Base-by-base conservation (phyloP, 2,113 vertebrate species). In the Pygoscelis adeliae region DNA sequence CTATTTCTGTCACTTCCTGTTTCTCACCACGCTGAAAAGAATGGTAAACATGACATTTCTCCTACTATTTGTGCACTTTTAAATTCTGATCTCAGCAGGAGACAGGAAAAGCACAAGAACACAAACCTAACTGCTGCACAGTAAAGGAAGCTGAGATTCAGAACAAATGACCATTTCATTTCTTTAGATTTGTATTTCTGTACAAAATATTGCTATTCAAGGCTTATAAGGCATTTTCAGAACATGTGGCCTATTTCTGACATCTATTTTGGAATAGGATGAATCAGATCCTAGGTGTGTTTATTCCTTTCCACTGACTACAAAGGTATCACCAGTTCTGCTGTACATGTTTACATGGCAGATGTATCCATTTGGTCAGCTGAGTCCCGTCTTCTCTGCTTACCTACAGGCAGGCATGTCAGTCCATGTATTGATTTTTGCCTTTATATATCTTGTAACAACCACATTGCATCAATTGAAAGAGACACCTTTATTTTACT, bases 1-100 rank as follows among this genome's bases (percentile, higher is more conserved):
- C 61, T 91, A 94, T 97, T 97, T 95, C 74, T 96, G 97, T 80
- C 50, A 58, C 82, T 94, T 96, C 95, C 95, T 95, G 81, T 83
- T 96, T 95, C 96, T 96, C 78, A 93, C 66, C 42, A 90, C 0
- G 1, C 78, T 90, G 73, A 56, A 83, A 83, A 89, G 66, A 70
- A 83, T n/a, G 87, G 81, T 94, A 96, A 96, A 90, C 85, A 96
- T 77, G 90, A 89, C 94, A 91, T 96, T 95, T 94, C 62, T 97
- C 74, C 81, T 66, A 85, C 83, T 94, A 82, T 73, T 58, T 87
- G 58, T 83, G 70, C 71, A 73, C 78, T 93, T 85, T 32, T 58
- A 55, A 72, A 87, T 94, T 95, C 70, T 95, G 46, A 62, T 83
- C 70, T 77, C 84, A 89, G 78, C 62, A 70, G 83, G 46, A 94